Base-by-base conservation (phyloP, 2,797 vertebrate genomes). In the Cossypha dichroa region DNA sequence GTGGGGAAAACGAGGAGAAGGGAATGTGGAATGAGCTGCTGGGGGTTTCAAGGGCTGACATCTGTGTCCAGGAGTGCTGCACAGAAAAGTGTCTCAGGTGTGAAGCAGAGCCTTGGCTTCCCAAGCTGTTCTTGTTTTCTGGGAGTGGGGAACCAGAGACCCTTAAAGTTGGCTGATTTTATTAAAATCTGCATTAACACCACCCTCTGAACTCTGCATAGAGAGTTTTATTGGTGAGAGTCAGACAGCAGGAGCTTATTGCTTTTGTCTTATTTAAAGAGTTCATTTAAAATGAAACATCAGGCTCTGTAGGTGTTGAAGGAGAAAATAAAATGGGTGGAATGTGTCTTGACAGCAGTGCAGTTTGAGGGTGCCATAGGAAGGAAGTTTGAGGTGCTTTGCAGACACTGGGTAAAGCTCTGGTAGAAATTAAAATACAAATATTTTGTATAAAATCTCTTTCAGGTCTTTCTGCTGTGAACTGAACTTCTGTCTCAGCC, bases 1-100 rank as follows among this genome's bases (percentile, higher is more conserved):
- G 5, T 0, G 0, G 0, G 59, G 26, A 34, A 31, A 11, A 20
- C 7, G 6, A 40, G 34, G 43, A 80, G 36, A 26, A 25, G 55
- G 46, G 77, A 25, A 11, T 3, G 6, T 15, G 33, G 11, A 23
- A 22, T 0, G 4, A 48, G 58, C 58, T 11, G 16, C 8, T 5
- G 16, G 58, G 18, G 36, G 7, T 11, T 13, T 3, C 23, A 9
- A 1, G 60, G 73, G 31, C 49, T 64, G 26, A 3, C 45, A 58
- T 55, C 21, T 9, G 1, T 34, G 33, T 22, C 33, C 69, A 22
- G 52, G 20, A 6, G 40, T 7, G 72, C 54, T 17, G 7, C 0
- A 1, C 7, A 21, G 23, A 8, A 13, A 29, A 20, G 8, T 52
- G 51, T 31, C 43, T 36, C 1, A 0, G 22, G 22, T 14, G 41